Percentiles rank a stretch among this genome's conserved stretches.
These are phyloP conservation scores for Ctenodactylus gundi DNA, from an alignment of 2,113 vertebrate species.

Conservation along the genomic window DNA sequence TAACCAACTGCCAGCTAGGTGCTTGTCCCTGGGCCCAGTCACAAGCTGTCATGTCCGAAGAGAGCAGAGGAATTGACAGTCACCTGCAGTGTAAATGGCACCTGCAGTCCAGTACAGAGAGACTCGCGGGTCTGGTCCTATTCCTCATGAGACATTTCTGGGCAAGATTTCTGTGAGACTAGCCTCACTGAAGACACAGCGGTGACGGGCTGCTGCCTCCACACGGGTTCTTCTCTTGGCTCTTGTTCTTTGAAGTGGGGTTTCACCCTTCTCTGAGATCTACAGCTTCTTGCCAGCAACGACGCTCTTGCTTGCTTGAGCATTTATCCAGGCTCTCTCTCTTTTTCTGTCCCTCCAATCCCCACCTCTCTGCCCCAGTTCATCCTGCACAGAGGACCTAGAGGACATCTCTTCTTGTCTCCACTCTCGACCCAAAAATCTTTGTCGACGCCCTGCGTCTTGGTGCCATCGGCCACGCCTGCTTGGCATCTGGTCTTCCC, in stretches of 20 bases:
- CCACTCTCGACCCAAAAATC: neutral
- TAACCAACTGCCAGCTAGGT: neutral
- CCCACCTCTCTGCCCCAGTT: neutral
- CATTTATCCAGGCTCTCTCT: neutral
- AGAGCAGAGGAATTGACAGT: neutral
- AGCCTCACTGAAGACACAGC: too few relatives aligned
- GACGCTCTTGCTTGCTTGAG: neutral
- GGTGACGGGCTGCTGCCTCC: neutral
- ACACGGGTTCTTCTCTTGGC: neutral
- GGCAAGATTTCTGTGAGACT: neutral
- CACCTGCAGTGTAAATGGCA: neutral
- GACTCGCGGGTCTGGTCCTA: neutral
- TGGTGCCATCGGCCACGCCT: neutral
- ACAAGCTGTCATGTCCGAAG: neutral
- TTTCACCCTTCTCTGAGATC: neutral
- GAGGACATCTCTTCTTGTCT: neutral
- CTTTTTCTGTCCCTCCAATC: rapidly evolving
- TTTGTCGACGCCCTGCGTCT: neutral
- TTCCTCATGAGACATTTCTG: neutral
- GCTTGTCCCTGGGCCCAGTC: rapidly evolving
- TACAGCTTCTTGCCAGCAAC: neutral
- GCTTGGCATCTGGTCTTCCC: neutral
- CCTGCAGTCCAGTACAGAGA: neutral
- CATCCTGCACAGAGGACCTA: too few relatives aligned
- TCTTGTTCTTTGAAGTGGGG: neutral